Conservation (phyloP, 2,113 vertebrate species). For the Chaetodon trifascialis region DNA sequence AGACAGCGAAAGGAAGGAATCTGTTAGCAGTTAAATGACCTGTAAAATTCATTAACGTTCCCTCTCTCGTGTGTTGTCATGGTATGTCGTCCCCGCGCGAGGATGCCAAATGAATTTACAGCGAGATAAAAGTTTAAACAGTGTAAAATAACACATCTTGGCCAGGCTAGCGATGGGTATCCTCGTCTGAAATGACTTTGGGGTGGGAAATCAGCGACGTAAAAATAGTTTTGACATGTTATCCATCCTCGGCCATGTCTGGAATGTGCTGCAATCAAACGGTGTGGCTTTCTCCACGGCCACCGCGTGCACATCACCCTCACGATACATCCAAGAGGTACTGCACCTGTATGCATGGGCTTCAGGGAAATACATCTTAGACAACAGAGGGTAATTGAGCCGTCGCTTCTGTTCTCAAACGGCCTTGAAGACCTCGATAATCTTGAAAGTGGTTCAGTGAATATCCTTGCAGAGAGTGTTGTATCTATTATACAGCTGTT, state of each 20-base stretch:
- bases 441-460: constrained; percentile 17
- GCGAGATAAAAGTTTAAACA: constrained; percentile 4
- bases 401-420: constrained; percentile 43
- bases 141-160: constrained; percentile 9
- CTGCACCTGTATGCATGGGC: constrained; percentile 29
- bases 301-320: constrained; percentile 14
- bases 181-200: constrained; percentile 33
- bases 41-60: constrained; percentile 35
- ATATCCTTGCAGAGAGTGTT: constrained; percentile 49
- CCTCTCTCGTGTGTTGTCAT: constrained; percentile 16
- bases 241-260: constrained; percentile 55
- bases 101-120: constrained; percentile 4
- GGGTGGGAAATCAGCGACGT: constrained; percentile 36
- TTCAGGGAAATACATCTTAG: constrained; percentile 30
- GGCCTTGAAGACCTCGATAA: constrained; percentile 52
- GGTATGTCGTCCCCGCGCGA: constrained; percentile 2
- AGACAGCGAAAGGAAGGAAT: constrained; percentile 23
- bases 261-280: constrained; percentile 62
- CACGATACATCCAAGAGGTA: constrained; percentile 33
- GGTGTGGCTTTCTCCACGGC: constrained; percentile 5
- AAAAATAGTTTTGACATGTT: constrained; percentile 33
- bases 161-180: background rate
- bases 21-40: constrained; percentile 44
- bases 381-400: constrained; percentile 59
- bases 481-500: constrained; percentile 58